Percentiles rank a stretch among this genome's conserved stretches.
phyloP scores from a whole-genome alignment of 2,888 invertebrate genomes.

The Hemaris fuciformis region DNA sequence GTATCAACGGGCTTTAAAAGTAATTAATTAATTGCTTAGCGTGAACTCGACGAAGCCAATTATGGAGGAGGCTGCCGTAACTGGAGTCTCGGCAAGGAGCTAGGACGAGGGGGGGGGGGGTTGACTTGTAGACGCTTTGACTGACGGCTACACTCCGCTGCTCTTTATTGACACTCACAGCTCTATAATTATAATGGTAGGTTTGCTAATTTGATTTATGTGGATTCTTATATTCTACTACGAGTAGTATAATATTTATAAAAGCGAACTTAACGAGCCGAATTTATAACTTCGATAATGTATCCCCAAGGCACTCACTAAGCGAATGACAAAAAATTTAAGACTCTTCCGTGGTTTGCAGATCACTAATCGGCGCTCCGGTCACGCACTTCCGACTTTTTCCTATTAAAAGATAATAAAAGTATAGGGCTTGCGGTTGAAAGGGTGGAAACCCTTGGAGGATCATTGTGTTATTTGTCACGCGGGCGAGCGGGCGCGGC shows the following conservation, averaged over 20 bases:
- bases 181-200: not conserved
- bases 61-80: not conserved
- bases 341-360: not conserved
- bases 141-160: not conserved
- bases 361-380: conserved; percentile 4
- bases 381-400: conserved; percentile 13
- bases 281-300: not conserved
- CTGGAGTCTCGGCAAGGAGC: not conserved
- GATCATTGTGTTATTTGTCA: conserved; percentile 15
- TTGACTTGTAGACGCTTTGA: not conserved
- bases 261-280: no score
- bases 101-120: not conserved
- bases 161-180: not conserved
- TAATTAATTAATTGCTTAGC: conserved; percentile 19
- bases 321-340: not conserved
- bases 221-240: no score
- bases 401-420: conserved; percentile 13
- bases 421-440: not conserved
- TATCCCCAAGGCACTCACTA: not conserved
- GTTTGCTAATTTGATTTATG: not conserved
- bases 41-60: conserved; percentile 14
- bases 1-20: conserved; percentile 15
- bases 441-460: conserved; percentile 15
- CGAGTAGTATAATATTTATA: no score
- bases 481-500: conserved; percentile 6